Base-by-base conservation (phyloP, 2,888 invertebrate species). In the Xestoiulus laeticollis region DNA sequence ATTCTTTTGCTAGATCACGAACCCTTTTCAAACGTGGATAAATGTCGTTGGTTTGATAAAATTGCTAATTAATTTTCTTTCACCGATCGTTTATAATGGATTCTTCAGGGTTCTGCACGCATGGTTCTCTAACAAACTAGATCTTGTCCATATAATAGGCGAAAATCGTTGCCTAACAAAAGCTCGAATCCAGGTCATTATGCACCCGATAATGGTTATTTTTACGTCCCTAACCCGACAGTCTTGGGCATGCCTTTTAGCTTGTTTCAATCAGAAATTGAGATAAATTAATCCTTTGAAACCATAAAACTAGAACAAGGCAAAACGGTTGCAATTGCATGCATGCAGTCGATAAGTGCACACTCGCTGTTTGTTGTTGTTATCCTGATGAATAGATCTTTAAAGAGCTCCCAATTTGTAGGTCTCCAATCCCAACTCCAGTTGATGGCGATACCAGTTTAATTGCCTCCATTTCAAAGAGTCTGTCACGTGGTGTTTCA, bases 211-310 rank as follows among this genome's bases (percentile, higher is more conserved):
- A 68, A 68, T 68, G 68, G 26, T 16, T 48, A 48, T 48, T 48
- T 38, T 48, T 48, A 48, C 48, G 19, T 48, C 16, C 22, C 68
- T 22, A 68, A 68, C 68, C n/a, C 68, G 68, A 68, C 68, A 68
- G 68, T 68, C 68, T 22, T 68, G 68, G 68, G 68, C 68, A 26
- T 26, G 68, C 68, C 68, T 68, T 68, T 68, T 68, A 68, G 68
- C 68, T 38, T 8, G 68, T 68, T 26, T 68, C n/a, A 68, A 68
- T 68, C 68, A 68, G 22, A 68, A 68, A 68, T 26, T n/a, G 68
- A 68, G 68, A 68, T 68, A 68, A 68, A 68, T 68, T 68, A 68
- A 68, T n/a, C 68, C 68, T 68, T 68, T 68, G 68, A 68, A 68
- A 68, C 26, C 68, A 22, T 12, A 68, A 68, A 68, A 68, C 68